These are phyloP conservation scores for Pseudeuparius sepicola DNA, from an alignment of 2,888 invertebrate genomes.

Conservation along the genomic window DNA sequence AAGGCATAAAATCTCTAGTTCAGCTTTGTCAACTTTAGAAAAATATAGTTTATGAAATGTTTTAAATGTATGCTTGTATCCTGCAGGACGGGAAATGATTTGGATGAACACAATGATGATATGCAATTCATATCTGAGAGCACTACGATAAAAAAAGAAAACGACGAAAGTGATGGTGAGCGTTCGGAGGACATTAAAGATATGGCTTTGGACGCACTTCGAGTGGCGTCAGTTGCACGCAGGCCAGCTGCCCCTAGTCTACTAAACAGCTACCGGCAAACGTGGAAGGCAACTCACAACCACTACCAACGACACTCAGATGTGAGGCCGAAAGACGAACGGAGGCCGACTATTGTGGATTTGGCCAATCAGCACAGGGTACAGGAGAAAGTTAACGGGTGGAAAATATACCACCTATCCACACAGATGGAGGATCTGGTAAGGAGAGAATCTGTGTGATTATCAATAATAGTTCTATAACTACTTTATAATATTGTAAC, in stretches of 20 bases:
- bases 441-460: too few relatives aligned
- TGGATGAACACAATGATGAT: conserved; percentile 46
- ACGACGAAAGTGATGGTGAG: conserved; percentile 34
- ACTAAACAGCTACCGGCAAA: conserved; percentile 54
- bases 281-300: conserved; percentile 64
- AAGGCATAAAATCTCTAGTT: too few relatives aligned
- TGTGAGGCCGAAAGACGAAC: conserved; percentile 80
- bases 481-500: too few relatives aligned
- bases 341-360: conserved; percentile 76
- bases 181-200: conserved; percentile 36
- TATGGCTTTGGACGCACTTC: conserved; percentile 33
- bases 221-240: conserved; percentile 23
- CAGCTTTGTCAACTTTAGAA: too few relatives aligned
- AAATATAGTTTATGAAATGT: too few relatives aligned
- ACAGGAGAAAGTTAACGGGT: conserved; percentile 80
- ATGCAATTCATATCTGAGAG: conserved; percentile 52
- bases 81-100: conserved; percentile 46
- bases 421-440: conserved; percentile 92
- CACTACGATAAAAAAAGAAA: conserved; percentile 35
- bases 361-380: conserved; percentile 83
- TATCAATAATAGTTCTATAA: too few relatives aligned
- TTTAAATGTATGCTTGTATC: too few relatives aligned
- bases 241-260: conserved; percentile 42
- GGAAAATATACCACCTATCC: conserved; percentile 89
- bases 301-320: conserved; percentile 65